Evolutionary conservation across 2,888 invertebrate species (phyloP), one percentile per base, ranked within the genome.

Genomic region (Lasioglossum figueresi): DNA sequence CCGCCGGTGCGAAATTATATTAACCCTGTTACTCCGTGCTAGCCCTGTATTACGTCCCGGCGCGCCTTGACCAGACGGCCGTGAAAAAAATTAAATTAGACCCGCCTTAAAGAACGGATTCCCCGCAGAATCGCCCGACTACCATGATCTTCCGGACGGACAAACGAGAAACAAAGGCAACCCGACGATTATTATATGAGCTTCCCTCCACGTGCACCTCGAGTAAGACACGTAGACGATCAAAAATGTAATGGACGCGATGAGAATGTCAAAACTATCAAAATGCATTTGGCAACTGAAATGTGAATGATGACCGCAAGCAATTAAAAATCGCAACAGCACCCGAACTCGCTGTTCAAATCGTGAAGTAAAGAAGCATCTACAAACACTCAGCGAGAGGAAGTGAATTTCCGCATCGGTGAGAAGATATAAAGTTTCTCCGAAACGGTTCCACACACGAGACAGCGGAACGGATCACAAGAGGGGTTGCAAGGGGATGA

Each of bases 361-460:
- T 63, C 63, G 1, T 0, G 16, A 2, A 16, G 31, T 4, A 19
- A 63, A 31, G 19, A 63, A 63, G 3, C 63, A 31, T 27, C 31
- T 5, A 14, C 27, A 31, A 31, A 31, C 31, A 19, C 16, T 63
- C 63, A 6, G 2, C 31, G 63, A 2, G 19, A 31, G 31, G 16
- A 68, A 68, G 66, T 37, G 34, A 68, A 68, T 68, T 68, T 68
- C 66, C 66, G 23, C 66, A 68, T 68, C 66, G 66, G 66, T 79
- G 72, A 72, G 80, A 83, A 80, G 83, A 66, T 71, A 80, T 79
- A 86, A 83, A 87, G 87, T 75, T 83, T 83, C 80, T 73, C 72
- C 74, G 80, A 10, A 68, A 68, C 23, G 66, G 66, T 34, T 68
- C 37, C 63, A 37, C 66, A 37, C 23, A 34, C 34, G 66, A 68